A percentile compares a stretch with the other conserved stretches of the same genome.
These are phyloP conservation scores for Achroia grisella DNA, from an alignment of 1,140 invertebrate species.

Conservation along the genomic window DNA sequence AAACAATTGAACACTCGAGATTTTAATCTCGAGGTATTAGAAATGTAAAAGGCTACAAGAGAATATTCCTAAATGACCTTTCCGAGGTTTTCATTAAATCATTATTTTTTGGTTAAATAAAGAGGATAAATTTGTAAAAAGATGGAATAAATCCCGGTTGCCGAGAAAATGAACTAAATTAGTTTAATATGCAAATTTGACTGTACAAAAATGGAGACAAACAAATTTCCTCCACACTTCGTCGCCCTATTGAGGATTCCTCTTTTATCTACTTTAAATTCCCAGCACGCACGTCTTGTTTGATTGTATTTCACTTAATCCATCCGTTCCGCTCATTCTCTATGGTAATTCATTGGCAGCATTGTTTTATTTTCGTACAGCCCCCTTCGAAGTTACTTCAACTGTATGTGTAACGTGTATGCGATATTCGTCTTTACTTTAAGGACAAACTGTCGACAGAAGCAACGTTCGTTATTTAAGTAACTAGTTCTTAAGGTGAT, in stretches of 20 bases:
- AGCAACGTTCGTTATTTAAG: slow-evolving; percentile 9
- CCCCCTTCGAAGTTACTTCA: slow-evolving; percentile 11
- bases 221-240: slow-evolving; percentile 23
- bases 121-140: neutral
- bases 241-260: slow-evolving; percentile 18
- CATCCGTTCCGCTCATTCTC: slow-evolving; percentile 60
- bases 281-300: slow-evolving; percentile 36
- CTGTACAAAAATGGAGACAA: slow-evolving; percentile 19
- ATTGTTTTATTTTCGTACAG: slow-evolving; percentile 63
- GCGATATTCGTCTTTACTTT: slow-evolving; percentile 10
- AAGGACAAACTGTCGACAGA: slow-evolving; percentile 9
- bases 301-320: slow-evolving; percentile 60
- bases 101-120: neutral
- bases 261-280: slow-evolving; percentile 31
- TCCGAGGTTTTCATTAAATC: neutral
- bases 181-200: slow-evolving; percentile 11
- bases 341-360: slow-evolving; percentile 61
- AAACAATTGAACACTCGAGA: too few species aligned
- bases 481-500: slow-evolving; percentile 14
- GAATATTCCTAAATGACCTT: too few species aligned
- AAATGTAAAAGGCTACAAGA: too few species aligned
- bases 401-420: slow-evolving; percentile 3
- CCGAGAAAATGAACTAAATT: slow-evolving; percentile 11
- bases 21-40: too few species aligned
- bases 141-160: neutral